phyloP scores from a whole-genome alignment of 1,140 invertebrate species.

The Pseudomyrmex concolor region DNA sequence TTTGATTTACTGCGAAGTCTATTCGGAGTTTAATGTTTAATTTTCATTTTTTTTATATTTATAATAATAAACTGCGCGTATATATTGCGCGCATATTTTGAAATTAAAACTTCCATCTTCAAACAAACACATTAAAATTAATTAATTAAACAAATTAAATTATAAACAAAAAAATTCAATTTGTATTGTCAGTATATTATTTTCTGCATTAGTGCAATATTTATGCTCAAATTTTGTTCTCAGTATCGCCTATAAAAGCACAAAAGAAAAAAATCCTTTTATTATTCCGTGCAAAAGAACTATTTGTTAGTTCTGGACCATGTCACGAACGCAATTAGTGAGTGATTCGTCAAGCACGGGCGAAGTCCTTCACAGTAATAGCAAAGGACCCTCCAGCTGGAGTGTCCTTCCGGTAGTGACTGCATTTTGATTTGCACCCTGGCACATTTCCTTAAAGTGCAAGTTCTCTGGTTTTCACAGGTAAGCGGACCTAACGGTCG shows the following conservation, averaged over 20 bases:
- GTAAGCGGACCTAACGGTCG: constrained; percentile 58
- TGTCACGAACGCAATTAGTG: constrained; percentile 85
- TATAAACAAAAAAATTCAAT: neutral
- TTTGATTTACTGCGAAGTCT: constrained; percentile 19
- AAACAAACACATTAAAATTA: no score
- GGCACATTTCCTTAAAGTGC: constrained; percentile 81
- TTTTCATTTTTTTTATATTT: no score
- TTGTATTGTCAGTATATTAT: neutral
- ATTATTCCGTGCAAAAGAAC: constrained; percentile 74
- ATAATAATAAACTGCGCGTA: no score
- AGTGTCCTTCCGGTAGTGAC: constrained; percentile 80
- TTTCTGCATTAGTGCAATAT: neutral
- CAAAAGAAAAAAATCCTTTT: constrained; percentile 58
- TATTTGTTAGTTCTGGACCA: constrained; percentile 82
- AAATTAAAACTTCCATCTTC: no score
- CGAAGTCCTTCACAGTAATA: constrained; percentile 81
- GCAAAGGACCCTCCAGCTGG: constrained; percentile 80
- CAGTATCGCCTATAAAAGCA: neutral
- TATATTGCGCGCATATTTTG: no score
- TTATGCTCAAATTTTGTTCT: neutral
- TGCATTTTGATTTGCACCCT: constrained; percentile 84
- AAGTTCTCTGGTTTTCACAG: constrained; percentile 71
- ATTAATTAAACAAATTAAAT: neutral
- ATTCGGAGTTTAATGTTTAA: neutral
- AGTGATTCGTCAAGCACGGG: constrained; percentile 82